Conservation (phyloP, 2,113 vertebrate species). For the Dicentrarchus labrax region DNA sequence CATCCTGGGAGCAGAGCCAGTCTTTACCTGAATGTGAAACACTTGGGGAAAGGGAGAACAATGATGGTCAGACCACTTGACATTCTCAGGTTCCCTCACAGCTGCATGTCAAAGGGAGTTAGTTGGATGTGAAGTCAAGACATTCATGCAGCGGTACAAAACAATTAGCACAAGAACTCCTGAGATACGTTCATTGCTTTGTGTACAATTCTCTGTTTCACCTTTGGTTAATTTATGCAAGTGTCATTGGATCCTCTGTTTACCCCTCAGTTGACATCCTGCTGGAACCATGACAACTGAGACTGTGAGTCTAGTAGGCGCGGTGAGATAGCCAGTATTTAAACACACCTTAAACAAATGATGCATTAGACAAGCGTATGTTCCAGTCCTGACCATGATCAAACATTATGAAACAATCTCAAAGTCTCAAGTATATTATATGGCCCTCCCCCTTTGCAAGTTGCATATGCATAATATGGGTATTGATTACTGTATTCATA, state of each 20-base stretch:
- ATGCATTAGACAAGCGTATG: slow-evolving; percentile 7
- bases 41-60: slow-evolving; percentile 56
- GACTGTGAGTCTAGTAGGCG: slow-evolving; percentile 80
- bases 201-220: background rate
- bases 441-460: too few relatives aligned
- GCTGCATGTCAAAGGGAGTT: slow-evolving; percentile 20
- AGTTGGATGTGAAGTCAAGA: slow-evolving; percentile 2
- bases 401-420: slow-evolving; percentile 30
- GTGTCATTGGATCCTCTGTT: slow-evolving; percentile 29
- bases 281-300: slow-evolving; percentile 43
- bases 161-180: background rate
- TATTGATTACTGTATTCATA: too few relatives aligned
- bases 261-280: slow-evolving; percentile 63
- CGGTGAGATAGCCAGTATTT: slow-evolving; percentile 68
- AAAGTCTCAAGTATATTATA: too few relatives aligned
- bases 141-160: slow-evolving; percentile 22
- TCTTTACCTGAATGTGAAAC: slow-evolving; percentile 68
- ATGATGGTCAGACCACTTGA: slow-evolving; percentile 55
- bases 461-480: too few relatives aligned
- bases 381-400: slow-evolving; percentile 2
- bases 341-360: slow-evolving; percentile 82
- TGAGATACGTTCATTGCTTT: background rate
- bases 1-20: slow-evolving; percentile 53
- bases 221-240: background rate
- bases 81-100: slow-evolving; percentile 72